phyloP scores from a whole-genome alignment of 2,113 vertebrate species.

The Eclectus roratus region DNA sequence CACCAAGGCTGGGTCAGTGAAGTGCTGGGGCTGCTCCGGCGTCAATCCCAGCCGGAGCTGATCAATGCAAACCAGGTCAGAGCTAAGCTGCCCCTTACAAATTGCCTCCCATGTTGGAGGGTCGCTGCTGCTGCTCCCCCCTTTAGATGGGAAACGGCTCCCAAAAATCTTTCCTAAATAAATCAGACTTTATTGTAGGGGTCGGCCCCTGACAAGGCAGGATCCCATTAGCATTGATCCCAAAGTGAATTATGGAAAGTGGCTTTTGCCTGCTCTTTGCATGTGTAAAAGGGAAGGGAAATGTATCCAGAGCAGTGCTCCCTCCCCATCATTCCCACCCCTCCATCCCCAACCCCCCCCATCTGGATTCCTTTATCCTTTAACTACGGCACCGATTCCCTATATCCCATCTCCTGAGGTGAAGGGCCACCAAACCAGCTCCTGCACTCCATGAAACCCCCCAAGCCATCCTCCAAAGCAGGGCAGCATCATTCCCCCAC shows the following conservation, averaged over 20 bases:
- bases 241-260: slow-evolving; percentile 82
- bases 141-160: slow-evolving; percentile 69
- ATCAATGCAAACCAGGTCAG: slow-evolving; percentile 83
- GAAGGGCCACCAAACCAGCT: not conserved
- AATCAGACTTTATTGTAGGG: slow-evolving; percentile 81
- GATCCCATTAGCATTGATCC: slow-evolving; percentile 84
- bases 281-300: slow-evolving; percentile 73
- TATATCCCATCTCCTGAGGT: not conserved
- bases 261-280: slow-evolving; percentile 75
- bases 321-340: accelerated
- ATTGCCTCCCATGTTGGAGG: slow-evolving; percentile 72
- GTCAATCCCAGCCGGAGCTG: slow-evolving; percentile 49
- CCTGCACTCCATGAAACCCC: accelerated
- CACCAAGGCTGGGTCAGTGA: not conserved
- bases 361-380: slow-evolving; percentile 42
- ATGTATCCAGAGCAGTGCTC: slow-evolving; percentile 3
- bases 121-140: slow-evolving; percentile 60
- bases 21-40: not conserved
- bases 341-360: not conserved
- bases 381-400: not conserved
- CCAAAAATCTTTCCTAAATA: slow-evolving; percentile 81
- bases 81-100: slow-evolving; percentile 69
- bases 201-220: slow-evolving; percentile 70
- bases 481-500: not conserved
- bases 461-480: accelerated